Evolutionary conservation across 2,888 invertebrate genomes (phyloP).

Genomic region (Ectemnius continuus): DNA sequence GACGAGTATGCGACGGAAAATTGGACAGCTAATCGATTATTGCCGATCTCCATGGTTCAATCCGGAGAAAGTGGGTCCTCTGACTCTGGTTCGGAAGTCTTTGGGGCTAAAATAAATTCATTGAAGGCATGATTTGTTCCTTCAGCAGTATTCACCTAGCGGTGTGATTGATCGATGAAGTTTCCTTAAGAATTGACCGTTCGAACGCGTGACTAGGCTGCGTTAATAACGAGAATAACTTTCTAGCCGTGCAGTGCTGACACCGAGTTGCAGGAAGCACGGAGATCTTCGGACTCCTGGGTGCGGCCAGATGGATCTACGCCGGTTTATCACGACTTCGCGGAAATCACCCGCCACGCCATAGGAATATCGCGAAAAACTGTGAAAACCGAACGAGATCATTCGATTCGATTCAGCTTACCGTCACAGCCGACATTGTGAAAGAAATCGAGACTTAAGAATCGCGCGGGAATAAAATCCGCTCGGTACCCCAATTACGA

Average conservation of each 20-base stretch:
- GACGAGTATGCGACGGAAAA: conserved; percentile 45
- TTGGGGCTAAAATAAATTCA: conserved; percentile 7
- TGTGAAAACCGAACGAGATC: no score
- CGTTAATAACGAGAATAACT: conserved; percentile 42
- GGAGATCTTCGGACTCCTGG: conserved; percentile 24
- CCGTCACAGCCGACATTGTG: neutral
- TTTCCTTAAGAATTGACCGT: conserved; percentile 42
- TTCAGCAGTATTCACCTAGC: no score
- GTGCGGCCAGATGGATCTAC: conserved; percentile 44
- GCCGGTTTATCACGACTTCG: conserved; percentile 34
- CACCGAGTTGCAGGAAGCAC: conserved; percentile 8
- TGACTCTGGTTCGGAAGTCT: conserved; percentile 41
- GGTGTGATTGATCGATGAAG: conserved; percentile 39
- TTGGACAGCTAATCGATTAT: conserved; percentile 55
- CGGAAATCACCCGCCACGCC: conserved; percentile 2
- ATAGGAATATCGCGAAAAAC: no score
- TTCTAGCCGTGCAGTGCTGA: conserved; percentile 8
- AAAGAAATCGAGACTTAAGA: neutral
- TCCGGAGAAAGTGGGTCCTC: conserved; percentile 59
- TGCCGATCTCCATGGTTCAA: conserved; percentile 53
- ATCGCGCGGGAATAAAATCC: neutral
- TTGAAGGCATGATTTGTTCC: no score
- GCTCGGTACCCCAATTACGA: neutral
- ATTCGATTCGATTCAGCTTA: no score
- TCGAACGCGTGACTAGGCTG: conserved; percentile 39